Evolutionary conservation across 2,113 vertebrate species (phyloP).

Genomic region (Apteryx owenii): DNA sequence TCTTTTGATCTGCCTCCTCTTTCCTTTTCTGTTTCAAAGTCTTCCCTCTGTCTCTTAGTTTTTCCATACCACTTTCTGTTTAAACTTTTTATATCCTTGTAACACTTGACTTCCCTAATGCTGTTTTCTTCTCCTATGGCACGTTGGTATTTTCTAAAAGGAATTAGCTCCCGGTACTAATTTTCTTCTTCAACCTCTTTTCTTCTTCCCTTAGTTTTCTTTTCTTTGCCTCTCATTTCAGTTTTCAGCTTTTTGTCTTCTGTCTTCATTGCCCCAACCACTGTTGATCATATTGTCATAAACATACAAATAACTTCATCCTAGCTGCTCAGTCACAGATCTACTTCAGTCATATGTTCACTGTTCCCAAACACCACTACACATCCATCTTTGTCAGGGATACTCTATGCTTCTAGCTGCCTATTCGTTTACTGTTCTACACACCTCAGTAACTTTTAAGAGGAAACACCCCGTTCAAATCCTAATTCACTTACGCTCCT

Average conservation of each 20-base stretch:
- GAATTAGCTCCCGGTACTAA: background rate
- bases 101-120: background rate
- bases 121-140: background rate
- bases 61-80: background rate
- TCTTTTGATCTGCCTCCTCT: background rate
- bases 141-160: background rate
- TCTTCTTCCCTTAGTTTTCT: background rate
- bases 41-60: background rate
- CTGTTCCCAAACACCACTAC: background rate
- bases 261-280: background rate
- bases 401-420: background rate
- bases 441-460: background rate
- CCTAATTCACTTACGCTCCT: background rate
- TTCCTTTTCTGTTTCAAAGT: background rate
- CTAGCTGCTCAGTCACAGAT: background rate
- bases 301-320: background rate
- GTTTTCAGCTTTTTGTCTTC: background rate
- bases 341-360: background rate
- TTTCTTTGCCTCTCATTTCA: background rate
- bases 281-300: background rate
- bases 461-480: background rate
- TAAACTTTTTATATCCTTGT: background rate
- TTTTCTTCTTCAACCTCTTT: background rate
- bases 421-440: background rate
- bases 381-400: background rate